Evolutionary conservation across 2,113 vertebrate species (phyloP), one percentile per base, ranked within the genome.

Genomic region (Gadus chalcogrammus): DNA sequence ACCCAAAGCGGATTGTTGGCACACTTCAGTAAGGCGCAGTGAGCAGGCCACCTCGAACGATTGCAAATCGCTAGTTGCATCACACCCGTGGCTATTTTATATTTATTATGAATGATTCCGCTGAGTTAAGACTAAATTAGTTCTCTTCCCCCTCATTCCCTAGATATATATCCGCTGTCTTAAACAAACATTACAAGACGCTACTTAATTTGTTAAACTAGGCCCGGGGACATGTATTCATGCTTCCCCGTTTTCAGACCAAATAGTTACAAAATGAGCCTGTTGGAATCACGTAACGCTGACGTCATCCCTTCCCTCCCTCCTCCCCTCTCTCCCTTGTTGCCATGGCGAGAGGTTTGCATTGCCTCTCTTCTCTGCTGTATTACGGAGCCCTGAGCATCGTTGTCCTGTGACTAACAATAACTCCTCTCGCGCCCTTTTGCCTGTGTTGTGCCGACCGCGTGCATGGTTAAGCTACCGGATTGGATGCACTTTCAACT

Each of bases 31-130:
- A 31, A 73, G 66, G 72, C 62, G 31, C 24, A 56, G 24, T 76
- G 62, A 69, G 52, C 15, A 60, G 28, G 67, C 52, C 28, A 17
- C 67, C 52, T 58, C 28, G 42, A 52, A 73, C 20, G 67, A 75
- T 73, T 67, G 61, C 66, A 67, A 72, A 27, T 53, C 60, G 80
- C 64, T 70, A 71, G 11, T 31, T 31, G 31, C 73, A 76, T 79
- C 28, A 53, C 65, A 76, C 82, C 75, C 76, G 64, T 83, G 74
- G 84, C 77, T 83, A 68, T 82, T 28, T 7, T 42, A 42, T 42
- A 42, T 42, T 7, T 42, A 82, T 84, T 76, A 85, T 84, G 72
- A 82, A 83, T 78, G 75, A 85, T 69, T 67, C 75, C 71, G 42
- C 22, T 68, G 35, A 69, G 71, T 61, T 64, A 24, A 67, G 61